phyloP scores from a whole-genome alignment of 2,888 invertebrate genomes.

The Caenorhabditis sp. region DNA sequence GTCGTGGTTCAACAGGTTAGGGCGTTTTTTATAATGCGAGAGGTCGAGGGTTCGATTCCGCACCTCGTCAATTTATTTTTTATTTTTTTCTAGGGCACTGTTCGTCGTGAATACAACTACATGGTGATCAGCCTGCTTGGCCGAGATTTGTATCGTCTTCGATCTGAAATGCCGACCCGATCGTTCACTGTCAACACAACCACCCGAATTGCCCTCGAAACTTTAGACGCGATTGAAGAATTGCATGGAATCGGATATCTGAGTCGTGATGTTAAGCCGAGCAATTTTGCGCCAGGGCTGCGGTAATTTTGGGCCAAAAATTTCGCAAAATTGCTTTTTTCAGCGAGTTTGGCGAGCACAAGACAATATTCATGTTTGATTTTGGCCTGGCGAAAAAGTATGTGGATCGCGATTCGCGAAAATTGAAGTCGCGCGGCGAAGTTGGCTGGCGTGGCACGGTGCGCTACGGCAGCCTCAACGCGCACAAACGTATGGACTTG shows the following conservation, averaged over 20 bases:
- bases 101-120: slow-evolving; percentile 52
- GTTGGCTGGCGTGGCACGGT: slow-evolving; percentile 61
- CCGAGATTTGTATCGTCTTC: slow-evolving; percentile 50
- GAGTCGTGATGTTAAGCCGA: slow-evolving; percentile 48
- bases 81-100: slow-evolving; percentile 17
- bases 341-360: slow-evolving; percentile 19
- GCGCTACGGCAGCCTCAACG: slow-evolving; percentile 56
- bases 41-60: too few relatives aligned
- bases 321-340: slow-evolving; percentile 3
- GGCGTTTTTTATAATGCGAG: too few relatives aligned
- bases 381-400: slow-evolving; percentile 42
- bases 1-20: too few relatives aligned
- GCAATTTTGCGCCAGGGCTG: slow-evolving; percentile 51
- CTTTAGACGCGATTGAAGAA: slow-evolving; percentile 50
- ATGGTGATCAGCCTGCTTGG: slow-evolving; percentile 56
- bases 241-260: slow-evolving; percentile 48
- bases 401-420: slow-evolving; percentile 27
- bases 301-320: slow-evolving; percentile 5
- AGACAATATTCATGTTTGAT: slow-evolving; percentile 39
- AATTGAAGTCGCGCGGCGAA: slow-evolving; percentile 45
- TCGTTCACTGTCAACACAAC: slow-evolving; percentile 54
- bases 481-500: slow-evolving; percentile 53
- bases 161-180: slow-evolving; percentile 32
- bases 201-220: slow-evolving; percentile 53
- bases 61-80: too few relatives aligned